Base-by-base conservation (phyloP, 2,888 invertebrate species). In the Platynereis dumerilii region DNA sequence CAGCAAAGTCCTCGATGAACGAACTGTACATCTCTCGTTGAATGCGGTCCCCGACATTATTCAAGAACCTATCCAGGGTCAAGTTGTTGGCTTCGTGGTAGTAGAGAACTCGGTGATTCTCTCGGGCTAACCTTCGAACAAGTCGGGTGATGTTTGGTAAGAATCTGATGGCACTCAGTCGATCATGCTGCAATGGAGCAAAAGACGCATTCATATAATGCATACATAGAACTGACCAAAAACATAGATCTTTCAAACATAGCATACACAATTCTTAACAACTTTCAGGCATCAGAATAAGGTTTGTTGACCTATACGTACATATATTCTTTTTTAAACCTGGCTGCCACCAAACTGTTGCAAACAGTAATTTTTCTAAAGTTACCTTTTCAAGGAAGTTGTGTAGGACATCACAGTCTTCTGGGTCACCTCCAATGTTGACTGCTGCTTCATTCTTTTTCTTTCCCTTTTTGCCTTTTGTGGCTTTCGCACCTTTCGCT, bases 91-190 rank as follows among this genome's bases (percentile, higher is more conserved):
- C 79, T 55, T 78, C 76, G n/a, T 71, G 70, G 52, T 68, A 69
- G 69, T 74, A 74, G 29, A 79, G 68, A 57, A 72, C 73, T 7
- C 75, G 67, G 55, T 75, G 72, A 64, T 73, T 74, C 57, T 66
- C 68, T 64, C 69, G 66, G 55, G 74, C 67, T 58, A 79, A 66
- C 22, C 68, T 64, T 20, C 67, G 64, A 58, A 77, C 75, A 10
- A 76, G 72, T 44, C 61, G 69, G 39, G 77, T 57, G 29, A 79
- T 74, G 59, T 69, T 72, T 0, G 77, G 78, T 57, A 78, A 65
- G 54, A 70, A 69, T 42, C 74, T 64, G 53, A 78, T 64, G 5
- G 75, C 76, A 62, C 73, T 62, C 55, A 78, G 65, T 34, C 69
- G 65, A 27, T 70, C 72, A 28, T 75, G 34, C 34, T 34, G 34